phyloP scores from a whole-genome alignment of 2,113 vertebrate species.

The Trematocara variabile region DNA sequence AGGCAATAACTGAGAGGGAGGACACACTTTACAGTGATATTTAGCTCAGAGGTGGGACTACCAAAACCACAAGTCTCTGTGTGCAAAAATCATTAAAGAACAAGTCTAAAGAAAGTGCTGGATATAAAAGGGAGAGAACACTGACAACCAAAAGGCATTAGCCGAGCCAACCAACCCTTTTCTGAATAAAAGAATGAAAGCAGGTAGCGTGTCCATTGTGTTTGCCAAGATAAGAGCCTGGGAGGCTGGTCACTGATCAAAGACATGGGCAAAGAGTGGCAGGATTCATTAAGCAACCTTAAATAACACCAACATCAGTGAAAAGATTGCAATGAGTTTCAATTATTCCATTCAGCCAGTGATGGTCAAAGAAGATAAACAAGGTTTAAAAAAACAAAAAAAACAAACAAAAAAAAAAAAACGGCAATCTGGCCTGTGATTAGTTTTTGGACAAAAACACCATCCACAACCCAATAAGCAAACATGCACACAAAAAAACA shows the following conservation, averaged over 20 bases:
- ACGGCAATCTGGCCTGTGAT: too few relatives aligned
- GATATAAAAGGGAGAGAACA: constrained; percentile 1
- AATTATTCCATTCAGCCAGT: too few relatives aligned
- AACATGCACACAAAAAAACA: too few relatives aligned
- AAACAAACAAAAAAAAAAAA: background rate
- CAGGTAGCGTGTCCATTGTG: constrained; percentile 26
- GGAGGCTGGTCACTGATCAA: constrained; percentile 23
- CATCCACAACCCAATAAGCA: too few relatives aligned
- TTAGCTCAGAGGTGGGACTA: constrained; percentile 10
- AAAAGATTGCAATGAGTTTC: background rate
- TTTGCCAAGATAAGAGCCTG: constrained; percentile 9
- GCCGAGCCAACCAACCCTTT: background rate
- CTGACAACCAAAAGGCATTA: constrained; percentile 13
- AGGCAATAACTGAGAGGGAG: constrained; percentile 34
- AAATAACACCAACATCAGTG: background rate
- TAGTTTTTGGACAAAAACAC: too few relatives aligned
- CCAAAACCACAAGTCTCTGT: background rate
- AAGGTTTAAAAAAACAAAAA: background rate
- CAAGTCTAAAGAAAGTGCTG: background rate
- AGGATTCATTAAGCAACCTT: background rate
- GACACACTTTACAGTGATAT: constrained; percentile 28
- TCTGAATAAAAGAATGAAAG: background rate
- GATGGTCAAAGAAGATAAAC: too few relatives aligned
- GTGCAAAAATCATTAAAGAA: constrained; percentile 2
- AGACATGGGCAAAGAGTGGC: background rate